phyloP scores from a whole-genome alignment of 2,113 vertebrate genomes.

The Petaurus breviceps region DNA sequence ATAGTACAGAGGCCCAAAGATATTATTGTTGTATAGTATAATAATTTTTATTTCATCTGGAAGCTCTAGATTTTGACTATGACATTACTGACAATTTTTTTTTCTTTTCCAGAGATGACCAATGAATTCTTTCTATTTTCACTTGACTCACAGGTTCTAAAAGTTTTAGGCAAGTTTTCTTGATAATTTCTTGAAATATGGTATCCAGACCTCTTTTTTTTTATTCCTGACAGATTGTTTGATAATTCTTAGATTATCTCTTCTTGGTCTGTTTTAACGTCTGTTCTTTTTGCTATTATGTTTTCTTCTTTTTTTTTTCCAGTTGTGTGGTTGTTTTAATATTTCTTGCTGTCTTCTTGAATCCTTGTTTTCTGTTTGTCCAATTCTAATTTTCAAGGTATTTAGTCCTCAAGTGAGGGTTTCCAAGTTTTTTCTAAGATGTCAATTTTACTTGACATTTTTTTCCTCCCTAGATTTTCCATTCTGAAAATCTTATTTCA shows the following conservation, averaged over 20 bases:
- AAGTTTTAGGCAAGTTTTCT: background rate
- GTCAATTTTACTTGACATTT: background rate
- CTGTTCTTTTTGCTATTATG: background rate
- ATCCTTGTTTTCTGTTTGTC: background rate
- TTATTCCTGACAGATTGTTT: background rate
- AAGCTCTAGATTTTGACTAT: background rate
- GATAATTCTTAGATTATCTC: background rate
- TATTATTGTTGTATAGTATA: background rate
- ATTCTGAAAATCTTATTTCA: background rate
- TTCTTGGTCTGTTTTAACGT: background rate
- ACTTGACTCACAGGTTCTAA: background rate
- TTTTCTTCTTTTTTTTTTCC: background rate
- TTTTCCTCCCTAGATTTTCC: background rate
- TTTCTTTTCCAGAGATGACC: background rate
- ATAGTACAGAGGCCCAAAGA: background rate
- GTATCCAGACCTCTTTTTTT: background rate
- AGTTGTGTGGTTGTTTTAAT: background rate
- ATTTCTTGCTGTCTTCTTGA: background rate
- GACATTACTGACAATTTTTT: background rate
- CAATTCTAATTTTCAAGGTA: background rate
- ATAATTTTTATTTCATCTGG: background rate
- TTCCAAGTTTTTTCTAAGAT: background rate
- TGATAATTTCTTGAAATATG: background rate
- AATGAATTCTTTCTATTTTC: background rate
- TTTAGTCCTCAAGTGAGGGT: background rate